Conservation (phyloP, 2,797 vertebrate genomes). For the Alouatta caraya region DNA sequence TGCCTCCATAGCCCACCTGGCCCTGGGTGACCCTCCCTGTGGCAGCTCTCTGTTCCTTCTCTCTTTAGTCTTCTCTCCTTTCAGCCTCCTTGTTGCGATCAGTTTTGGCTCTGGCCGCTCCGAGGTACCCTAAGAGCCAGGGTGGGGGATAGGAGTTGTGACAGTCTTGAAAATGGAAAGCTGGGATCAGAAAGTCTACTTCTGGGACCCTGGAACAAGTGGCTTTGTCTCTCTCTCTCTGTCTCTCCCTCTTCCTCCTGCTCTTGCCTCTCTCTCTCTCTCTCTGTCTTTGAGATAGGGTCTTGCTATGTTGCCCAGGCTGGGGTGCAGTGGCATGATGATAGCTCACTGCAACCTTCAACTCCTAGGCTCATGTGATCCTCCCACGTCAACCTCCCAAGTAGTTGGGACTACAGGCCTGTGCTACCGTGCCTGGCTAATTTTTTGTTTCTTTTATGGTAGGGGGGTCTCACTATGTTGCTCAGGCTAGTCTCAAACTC, state of each 20-base stretch:
- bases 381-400: not conserved
- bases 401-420: not conserved
- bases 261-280: too few species aligned
- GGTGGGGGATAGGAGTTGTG: not conserved
- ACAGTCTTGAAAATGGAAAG: not conserved
- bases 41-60: not conserved
- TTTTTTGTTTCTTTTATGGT: not conserved
- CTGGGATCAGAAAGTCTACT: not conserved
- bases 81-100: not conserved
- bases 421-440: not conserved
- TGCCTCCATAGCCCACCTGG: fast-evolving
- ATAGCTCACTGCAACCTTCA: not conserved
- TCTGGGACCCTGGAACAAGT: not conserved
- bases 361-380: not conserved
- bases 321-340: not conserved
- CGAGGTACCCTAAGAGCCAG: not conserved
- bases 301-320: not conserved
- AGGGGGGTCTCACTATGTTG: not conserved
- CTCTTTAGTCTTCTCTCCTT: not conserved
- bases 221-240: not conserved
- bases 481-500: not conserved
- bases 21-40: not conserved
- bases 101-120: not conserved
- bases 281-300: not conserved
- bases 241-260: too few species aligned